Evolutionary conservation across 1,140 invertebrate species (phyloP).

Genomic region (Xylocopa sonorina): DNA sequence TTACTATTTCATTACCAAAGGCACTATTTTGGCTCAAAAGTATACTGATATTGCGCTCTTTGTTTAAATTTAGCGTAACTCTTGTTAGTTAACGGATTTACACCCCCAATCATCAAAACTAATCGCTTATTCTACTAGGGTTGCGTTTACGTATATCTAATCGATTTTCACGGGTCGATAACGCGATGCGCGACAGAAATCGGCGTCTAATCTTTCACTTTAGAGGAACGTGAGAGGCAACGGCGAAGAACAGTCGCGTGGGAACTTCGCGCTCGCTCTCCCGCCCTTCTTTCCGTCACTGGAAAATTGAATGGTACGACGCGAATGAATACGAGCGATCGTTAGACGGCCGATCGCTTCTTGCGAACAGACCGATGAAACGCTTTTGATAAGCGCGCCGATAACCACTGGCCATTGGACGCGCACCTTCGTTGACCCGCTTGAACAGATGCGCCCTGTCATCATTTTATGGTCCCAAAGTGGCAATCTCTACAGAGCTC

Average conservation of each 20-base stretch:
- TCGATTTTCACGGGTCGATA: not conserved
- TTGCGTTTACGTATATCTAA: no score
- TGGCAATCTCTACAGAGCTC: not conserved
- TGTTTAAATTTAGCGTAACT: no score
- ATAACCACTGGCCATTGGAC: constrained; percentile 56
- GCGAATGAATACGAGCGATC: constrained; percentile 59
- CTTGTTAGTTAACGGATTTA: no score
- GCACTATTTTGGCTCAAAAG: no score
- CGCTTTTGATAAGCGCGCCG: constrained; percentile 59
- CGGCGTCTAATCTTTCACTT: constrained; percentile 55
- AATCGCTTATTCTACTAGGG: no score
- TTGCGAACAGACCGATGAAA: constrained; percentile 54
- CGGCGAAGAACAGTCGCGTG: constrained; percentile 57
- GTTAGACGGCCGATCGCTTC: constrained; percentile 58
- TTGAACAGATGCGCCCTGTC: not conserved
- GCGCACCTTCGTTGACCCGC: not conserved
- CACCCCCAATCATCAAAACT: no score
- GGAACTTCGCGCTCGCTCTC: constrained; percentile 56
- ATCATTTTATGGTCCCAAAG: constrained; percentile 23
- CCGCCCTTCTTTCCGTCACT: constrained; percentile 31
- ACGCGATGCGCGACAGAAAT: constrained; percentile 42
- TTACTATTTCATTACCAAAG: no score
- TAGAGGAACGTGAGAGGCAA: constrained; percentile 51
- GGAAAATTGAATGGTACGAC: constrained; percentile 71
- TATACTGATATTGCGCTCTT: no score